phyloP scores from a whole-genome alignment of 2,888 invertebrate species.

The Rhagophthalmus giganteus region DNA sequence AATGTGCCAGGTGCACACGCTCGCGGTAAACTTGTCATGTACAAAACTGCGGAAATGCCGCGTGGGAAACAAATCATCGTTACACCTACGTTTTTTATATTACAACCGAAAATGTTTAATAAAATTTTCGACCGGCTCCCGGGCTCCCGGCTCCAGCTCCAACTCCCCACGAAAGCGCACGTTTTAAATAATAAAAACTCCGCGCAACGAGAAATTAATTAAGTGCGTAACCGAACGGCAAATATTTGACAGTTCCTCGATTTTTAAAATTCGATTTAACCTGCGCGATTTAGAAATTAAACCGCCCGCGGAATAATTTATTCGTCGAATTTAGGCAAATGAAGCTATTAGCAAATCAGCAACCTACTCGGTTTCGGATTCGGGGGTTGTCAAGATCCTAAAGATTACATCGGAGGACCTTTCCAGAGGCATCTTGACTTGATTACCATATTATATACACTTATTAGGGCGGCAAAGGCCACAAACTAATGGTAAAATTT shows the following conservation, averaged over 20 bases:
- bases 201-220: too few relatives aligned
- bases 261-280: too few relatives aligned
- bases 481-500: background rate
- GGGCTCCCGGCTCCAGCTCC: too few relatives aligned
- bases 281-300: background rate
- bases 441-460: background rate
- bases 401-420: background rate
- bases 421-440: background rate
- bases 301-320: constrained; percentile 1
- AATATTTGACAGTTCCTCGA: too few relatives aligned
- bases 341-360: constrained; percentile 9
- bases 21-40: constrained; percentile 18
- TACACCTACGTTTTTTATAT: constrained; percentile 4
- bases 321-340: constrained; percentile 7
- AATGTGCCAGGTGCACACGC: constrained; percentile 17
- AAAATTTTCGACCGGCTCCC: too few relatives aligned
- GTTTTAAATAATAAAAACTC: too few relatives aligned
- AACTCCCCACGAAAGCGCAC: too few relatives aligned
- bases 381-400: constrained; percentile 4
- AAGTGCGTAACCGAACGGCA: too few relatives aligned
- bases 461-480: background rate
- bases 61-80: constrained; percentile 9
- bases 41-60: constrained; percentile 4
- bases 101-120: background rate
- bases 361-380: constrained; percentile 5